phyloP scores from a whole-genome alignment of 92 coral and sea anemone species.

The Zoanthus sansibaricus region DNA sequence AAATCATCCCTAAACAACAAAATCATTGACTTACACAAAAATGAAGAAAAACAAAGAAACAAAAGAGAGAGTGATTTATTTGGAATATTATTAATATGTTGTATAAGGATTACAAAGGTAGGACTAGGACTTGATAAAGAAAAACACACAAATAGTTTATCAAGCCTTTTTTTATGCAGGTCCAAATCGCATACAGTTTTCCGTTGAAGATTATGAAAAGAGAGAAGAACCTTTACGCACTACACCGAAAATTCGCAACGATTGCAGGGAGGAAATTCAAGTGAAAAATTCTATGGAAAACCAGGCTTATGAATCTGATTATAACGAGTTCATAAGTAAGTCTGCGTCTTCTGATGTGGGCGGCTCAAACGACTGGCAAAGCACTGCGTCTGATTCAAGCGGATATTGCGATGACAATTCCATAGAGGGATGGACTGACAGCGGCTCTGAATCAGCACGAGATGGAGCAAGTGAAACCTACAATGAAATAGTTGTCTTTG shows the following conservation, averaged over 20 bases:
- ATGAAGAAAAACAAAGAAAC: too few relatives aligned
- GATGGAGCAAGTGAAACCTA: not conserved
- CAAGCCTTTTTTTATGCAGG: not conserved
- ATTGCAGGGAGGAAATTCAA: not conserved
- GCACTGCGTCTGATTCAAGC: constrained; percentile 24
- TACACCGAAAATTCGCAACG: not conserved
- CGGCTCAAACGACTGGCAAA: constrained; percentile 9
- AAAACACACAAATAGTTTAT: not conserved
- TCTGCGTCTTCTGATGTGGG: not conserved
- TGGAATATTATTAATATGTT: too few relatives aligned
- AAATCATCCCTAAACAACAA: too few relatives aligned
- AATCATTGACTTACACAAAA: too few relatives aligned
- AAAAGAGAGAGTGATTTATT: too few relatives aligned
- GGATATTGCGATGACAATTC: constrained; percentile 25
- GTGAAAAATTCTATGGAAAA: constrained; percentile 52
- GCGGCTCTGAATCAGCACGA: constrained; percentile 23
- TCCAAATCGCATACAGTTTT: constrained; percentile 10
- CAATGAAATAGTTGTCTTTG: constrained; percentile 41
- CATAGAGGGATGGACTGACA: constrained; percentile 15
- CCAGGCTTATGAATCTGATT: constrained; percentile 61
- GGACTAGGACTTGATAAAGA: not conserved
- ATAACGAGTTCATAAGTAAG: not conserved
- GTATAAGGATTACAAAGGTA: not conserved
- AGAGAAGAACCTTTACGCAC: not conserved
- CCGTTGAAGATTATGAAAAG: constrained; percentile 30